These are phyloP conservation scores for Isichthys henryi DNA, from an alignment of 2,113 vertebrate species.

Conservation along the genomic window DNA sequence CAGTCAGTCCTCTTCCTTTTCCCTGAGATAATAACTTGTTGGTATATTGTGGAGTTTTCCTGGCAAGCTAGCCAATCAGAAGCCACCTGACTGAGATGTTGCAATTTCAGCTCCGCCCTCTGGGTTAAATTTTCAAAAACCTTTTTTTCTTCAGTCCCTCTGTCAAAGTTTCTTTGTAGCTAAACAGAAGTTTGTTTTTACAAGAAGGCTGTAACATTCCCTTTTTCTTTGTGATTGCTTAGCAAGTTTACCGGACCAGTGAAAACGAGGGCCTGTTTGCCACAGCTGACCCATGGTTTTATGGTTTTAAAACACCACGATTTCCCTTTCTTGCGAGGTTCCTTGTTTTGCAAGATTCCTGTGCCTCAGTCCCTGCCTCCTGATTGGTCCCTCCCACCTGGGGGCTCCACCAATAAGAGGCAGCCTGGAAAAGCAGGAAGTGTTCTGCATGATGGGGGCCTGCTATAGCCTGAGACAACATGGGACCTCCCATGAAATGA, in stretches of 20 bases:
- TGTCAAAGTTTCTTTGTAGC: not conserved
- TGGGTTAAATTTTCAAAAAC: not conserved
- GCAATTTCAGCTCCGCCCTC: not conserved
- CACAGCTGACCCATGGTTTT: not conserved
- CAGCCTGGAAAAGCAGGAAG: constrained; percentile 40
- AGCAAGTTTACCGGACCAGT: not conserved
- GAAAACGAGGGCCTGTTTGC: not conserved
- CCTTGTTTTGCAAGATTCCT: not conserved
- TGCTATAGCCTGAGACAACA: not conserved
- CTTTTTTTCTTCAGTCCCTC: not conserved
- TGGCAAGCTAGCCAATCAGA: not conserved
- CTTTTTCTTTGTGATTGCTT: not conserved
- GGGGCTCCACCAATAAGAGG: constrained; percentile 45
- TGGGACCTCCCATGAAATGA: not conserved
- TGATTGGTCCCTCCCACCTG: constrained; percentile 42
- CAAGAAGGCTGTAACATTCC: not conserved
- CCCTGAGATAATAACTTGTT: not conserved
- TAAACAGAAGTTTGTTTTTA: not conserved
- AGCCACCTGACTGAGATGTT: not conserved
- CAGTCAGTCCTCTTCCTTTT: not conserved
- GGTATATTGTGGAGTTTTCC: not conserved
- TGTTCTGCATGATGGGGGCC: not conserved
- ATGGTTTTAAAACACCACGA: not conserved
- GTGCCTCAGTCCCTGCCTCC: constrained; percentile 38
- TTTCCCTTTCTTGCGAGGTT: not conserved